A percentile compares a stretch with the other conserved stretches of the same genome.
These are phyloP conservation scores for Apteryx mantelli DNA, from an alignment of 2,113 vertebrate genomes.

Conservation along the genomic window DNA sequence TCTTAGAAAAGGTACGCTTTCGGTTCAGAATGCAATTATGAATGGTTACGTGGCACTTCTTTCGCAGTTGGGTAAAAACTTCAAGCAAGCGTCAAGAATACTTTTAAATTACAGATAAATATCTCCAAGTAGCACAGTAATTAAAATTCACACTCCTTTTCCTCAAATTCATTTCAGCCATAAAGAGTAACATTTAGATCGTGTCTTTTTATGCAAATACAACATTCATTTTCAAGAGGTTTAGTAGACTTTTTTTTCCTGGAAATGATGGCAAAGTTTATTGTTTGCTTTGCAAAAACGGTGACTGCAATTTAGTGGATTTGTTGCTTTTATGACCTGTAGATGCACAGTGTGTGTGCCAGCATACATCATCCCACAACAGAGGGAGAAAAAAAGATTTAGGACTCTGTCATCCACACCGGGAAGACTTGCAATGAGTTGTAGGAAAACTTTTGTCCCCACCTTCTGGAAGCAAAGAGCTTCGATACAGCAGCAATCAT, in stretches of 20 bases:
- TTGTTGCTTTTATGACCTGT: constrained; percentile 49
- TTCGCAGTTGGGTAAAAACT: background rate
- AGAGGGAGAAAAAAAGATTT: background rate
- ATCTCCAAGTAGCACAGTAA: background rate
- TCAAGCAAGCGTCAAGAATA: background rate
- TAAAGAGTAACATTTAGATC: background rate
- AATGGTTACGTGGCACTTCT: background rate
- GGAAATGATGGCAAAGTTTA: constrained; percentile 9
- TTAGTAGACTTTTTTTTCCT: background rate
- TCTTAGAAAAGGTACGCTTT: background rate
- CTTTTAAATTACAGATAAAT: background rate
- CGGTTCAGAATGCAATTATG: background rate
- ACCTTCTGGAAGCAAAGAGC: background rate
- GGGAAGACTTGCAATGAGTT: background rate
- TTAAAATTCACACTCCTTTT: background rate
- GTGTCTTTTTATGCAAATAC: background rate
- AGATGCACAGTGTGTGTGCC: background rate
- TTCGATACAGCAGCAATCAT: background rate
- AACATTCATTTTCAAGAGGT: background rate
- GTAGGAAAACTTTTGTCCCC: background rate
- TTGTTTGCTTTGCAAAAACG: background rate
- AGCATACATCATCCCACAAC: background rate
- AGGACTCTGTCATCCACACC: background rate
- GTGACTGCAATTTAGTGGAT: background rate
- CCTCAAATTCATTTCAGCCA: background rate